Evolutionary conservation across 1,140 invertebrate genomes (phyloP).

Genomic region (Pseudomyrmex sp.): DNA sequence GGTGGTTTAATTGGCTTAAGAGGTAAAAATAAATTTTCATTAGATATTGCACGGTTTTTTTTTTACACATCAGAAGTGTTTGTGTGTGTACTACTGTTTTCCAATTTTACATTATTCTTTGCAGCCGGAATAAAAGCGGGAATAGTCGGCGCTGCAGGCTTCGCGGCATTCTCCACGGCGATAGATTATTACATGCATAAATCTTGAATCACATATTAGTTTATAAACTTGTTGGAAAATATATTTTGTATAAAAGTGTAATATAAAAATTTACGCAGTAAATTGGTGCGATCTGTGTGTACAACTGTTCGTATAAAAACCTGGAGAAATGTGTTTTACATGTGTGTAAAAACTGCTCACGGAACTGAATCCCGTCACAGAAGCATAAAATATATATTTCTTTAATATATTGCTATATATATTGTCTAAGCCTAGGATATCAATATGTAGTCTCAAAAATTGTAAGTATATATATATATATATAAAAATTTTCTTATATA

Average conservation of each 20-base stretch:
- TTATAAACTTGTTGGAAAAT: conserved; percentile 62
- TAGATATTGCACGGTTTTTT: neutral
- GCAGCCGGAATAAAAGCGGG: conserved; percentile 97
- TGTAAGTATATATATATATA: conserved; percentile 1
- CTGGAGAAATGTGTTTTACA: conserved; percentile 25
- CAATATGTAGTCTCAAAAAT: conserved; percentile 18
- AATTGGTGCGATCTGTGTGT: conserved; percentile 31
- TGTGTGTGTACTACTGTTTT: conserved; percentile 17
- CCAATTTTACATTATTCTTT: conserved; percentile 79
- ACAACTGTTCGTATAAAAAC: conserved; percentile 64
- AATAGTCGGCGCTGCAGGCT: conserved; percentile 95
- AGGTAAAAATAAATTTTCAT: conserved; percentile 86
- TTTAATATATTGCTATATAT: neutral
- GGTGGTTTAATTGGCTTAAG: conserved; percentile 97
- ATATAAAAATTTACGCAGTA: conserved; percentile 67
- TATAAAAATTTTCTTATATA: neutral
- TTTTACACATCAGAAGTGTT: neutral
- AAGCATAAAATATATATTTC: conserved; percentile 61
- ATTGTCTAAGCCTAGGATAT: conserved; percentile 27
- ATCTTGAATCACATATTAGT: conserved; percentile 61
- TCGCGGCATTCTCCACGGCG: conserved; percentile 97
- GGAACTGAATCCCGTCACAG: conserved; percentile 63
- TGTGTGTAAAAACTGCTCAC: conserved; percentile 59
- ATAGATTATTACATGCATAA: conserved; percentile 97
- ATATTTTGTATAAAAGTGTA: conserved; percentile 72